These are phyloP conservation scores for Acinonyx jubatus DNA, from an alignment of 2,113 vertebrate genomes.

Conservation along the genomic window DNA sequence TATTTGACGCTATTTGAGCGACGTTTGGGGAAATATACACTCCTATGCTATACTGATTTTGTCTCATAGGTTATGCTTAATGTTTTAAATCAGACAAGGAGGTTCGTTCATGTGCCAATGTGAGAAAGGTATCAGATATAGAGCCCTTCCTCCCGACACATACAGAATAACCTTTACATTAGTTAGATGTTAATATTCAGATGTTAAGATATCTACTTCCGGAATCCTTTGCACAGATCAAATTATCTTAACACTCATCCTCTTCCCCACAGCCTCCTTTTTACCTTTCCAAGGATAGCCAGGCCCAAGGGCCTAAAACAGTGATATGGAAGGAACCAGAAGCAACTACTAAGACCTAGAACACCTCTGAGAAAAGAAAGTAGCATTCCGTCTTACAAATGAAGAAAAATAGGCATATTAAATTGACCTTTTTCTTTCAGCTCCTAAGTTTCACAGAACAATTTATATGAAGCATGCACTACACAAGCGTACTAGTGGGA, in stretches of 20 bases:
- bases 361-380: conserved; percentile 11
- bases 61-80: background rate
- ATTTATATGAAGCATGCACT: background rate
- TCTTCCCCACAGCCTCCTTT: background rate
- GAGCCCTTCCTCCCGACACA: background rate
- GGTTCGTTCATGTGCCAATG: background rate
- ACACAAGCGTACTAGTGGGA: background rate
- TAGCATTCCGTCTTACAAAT: background rate
- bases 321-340: background rate
- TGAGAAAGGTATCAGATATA: background rate
- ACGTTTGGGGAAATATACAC: background rate
- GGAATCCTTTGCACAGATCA: conserved; percentile 24
- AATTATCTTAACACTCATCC: background rate
- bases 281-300: background rate
- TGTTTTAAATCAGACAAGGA: conserved; percentile 13
- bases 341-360: background rate
- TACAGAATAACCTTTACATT: background rate
- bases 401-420: background rate
- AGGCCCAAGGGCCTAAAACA: background rate
- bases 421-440: background rate
- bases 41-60: conserved; percentile 30
- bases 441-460: background rate
- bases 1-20: background rate
- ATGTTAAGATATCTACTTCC: background rate
- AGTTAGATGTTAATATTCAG: background rate